Conservation (phyloP, 2,113 vertebrate genomes). For the Thomomys bottae region DNA sequence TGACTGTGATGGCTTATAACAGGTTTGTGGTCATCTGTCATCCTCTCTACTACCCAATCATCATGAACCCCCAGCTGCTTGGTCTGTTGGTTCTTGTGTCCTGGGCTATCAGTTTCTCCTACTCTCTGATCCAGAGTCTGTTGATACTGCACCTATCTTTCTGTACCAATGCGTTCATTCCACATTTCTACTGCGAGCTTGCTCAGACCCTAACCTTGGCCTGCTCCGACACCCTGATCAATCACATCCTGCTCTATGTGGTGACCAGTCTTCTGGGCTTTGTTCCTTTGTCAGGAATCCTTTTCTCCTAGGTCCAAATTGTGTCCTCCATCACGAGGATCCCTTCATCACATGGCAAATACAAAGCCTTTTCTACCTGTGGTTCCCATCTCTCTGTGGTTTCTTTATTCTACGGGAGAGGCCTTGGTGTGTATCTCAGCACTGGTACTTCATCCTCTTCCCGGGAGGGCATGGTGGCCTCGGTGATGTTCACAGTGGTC, state of each 20-base stretch:
- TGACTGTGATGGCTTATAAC: conserved; percentile 71
- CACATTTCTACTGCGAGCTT: conserved; percentile 68
- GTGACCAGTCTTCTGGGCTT: conserved; percentile 37
- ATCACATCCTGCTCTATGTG: conserved; percentile 21
- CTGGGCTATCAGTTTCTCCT: conserved; percentile 43
- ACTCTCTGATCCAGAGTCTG: conserved; percentile 57
- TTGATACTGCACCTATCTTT: conserved; percentile 48
- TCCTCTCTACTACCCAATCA: conserved; percentile 43
- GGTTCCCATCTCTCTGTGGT: conserved; percentile 62
- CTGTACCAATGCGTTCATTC: conserved; percentile 20
- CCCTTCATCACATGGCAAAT: conserved; percentile 46
- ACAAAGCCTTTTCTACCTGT: conserved; percentile 71
- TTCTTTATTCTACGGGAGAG: conserved; percentile 68
- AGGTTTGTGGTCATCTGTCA: conserved; percentile 71
- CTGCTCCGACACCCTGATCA: conserved; percentile 57
- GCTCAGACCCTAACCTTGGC: not conserved
- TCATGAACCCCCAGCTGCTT: conserved; percentile 43
- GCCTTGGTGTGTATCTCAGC: conserved; percentile 56
- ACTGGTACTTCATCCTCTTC: not conserved
- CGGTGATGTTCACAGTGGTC: not conserved
- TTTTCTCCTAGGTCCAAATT: conserved; percentile 60
- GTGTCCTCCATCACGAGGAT: conserved; percentile 61
- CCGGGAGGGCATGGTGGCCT: conserved; percentile 32
- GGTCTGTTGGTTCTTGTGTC: conserved; percentile 49
- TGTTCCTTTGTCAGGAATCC: conserved; percentile 57